These are phyloP conservation scores for Premnoplex brunnescens DNA, from an alignment of 2,797 vertebrate genomes.

Conservation along the genomic window DNA sequence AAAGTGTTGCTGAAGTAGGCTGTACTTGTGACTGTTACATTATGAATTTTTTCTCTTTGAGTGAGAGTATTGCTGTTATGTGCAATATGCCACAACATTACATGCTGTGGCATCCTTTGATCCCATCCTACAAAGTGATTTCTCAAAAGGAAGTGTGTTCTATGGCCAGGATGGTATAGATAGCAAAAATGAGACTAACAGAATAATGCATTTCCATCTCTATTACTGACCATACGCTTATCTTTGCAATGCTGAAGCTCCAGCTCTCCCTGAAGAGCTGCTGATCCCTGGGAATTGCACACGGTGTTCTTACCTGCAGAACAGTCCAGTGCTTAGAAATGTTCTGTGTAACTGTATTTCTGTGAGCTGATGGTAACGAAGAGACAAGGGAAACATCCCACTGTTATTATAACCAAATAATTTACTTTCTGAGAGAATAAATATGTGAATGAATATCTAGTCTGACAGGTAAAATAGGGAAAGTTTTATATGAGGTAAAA, in stretches of 20 bases:
- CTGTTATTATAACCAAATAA: not conserved
- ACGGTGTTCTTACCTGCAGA: not conserved
- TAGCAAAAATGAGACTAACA: not conserved
- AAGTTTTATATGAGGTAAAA: conserved; percentile 11
- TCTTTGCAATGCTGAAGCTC: not conserved
- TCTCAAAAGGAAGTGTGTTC: not conserved
- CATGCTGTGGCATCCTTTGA: not conserved
- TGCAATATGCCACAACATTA: not conserved
- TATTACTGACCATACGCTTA: not conserved
- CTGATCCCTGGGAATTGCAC: not conserved
- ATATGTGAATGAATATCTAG: not conserved
- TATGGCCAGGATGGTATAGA: not conserved
- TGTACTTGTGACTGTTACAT: not conserved
- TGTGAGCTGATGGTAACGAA: not conserved
- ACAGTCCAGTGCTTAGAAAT: not conserved
- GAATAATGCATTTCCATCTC: not conserved
- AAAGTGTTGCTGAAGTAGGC: not conserved
- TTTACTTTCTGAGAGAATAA: not conserved
- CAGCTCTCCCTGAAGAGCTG: not conserved
- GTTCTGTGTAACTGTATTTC: not conserved
- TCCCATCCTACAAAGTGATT: not conserved
- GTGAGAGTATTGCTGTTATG: not conserved
- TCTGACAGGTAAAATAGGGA: not conserved
- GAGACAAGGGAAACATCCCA: not conserved
- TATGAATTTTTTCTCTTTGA: not conserved